Base-by-base conservation (phyloP, 2,797 vertebrate genomes). In the Monodelphis domestica region DNA sequence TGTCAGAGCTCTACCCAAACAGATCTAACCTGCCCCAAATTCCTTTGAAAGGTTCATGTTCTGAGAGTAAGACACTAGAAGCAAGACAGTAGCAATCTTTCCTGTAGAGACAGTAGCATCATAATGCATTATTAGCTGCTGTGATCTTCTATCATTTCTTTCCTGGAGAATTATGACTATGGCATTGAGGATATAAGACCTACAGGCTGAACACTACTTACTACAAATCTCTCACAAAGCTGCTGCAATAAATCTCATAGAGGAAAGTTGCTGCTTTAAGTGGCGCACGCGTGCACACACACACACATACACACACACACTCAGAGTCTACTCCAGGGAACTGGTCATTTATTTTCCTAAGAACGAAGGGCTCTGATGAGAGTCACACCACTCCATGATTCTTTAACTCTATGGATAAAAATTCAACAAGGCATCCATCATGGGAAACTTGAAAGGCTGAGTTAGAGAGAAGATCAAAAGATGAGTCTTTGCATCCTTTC, bases 201-300 rank as follows among this genome's bases (percentile, higher is more conserved):
- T 98, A 97, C 97, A 98, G 98, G 94, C 96, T 24, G 97, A 98
- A 96, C 92, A 91, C 96, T 97, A 95, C 96, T 98, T 97, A 97
- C 97, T 97, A 97, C 98, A 98, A 98, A 98, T 98, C 97, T 98
- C 96, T 97, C 95, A 94, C 94, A 98, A 98, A 97, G 97, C 97
- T 98, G 96, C 94, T 97, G 92, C 96, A 92, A 97, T 98, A 98
- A 98, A 98, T 98, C 97, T 98, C 87, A 0, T 87, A 87, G 90
- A 97, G 93, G 96, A 98, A 95, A 98, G 94, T 97, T 96, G 95
- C 96, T 97, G 97, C 94, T 91, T 95, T 93, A 97, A 96, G 97
- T 95, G 87, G 4, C 87, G 78, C 70, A 26, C 38, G 11, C 70
- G 45, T 38, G 26, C n/a, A 24, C 70, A 70, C 56, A 30, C 29